Evolutionary conservation across 2,113 vertebrate species (phyloP).

Genomic region (Smithornis capensis): DNA sequence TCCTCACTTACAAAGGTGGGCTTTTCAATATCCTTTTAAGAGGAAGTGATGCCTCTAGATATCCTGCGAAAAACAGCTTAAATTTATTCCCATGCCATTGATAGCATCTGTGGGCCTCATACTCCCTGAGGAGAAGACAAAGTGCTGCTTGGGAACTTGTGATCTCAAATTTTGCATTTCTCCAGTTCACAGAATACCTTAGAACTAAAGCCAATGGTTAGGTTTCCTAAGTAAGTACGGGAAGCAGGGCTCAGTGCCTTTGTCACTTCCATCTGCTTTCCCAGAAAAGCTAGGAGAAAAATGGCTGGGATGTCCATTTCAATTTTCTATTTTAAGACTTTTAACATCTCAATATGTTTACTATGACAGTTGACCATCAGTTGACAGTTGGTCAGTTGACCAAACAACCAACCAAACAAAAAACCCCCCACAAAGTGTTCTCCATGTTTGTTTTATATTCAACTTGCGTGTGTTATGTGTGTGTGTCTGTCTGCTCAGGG

Average conservation of each 20-base stretch:
- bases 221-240: neutral
- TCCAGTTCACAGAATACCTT: neutral
- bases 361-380: neutral
- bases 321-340: neutral
- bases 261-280: neutral
- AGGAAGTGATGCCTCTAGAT: neutral
- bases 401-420: neutral
- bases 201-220: neutral
- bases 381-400: too few species aligned
- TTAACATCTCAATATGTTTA: neutral
- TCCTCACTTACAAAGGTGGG: neutral
- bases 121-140: neutral
- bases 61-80: neutral
- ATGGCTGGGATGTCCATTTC: neutral
- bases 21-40: neutral
- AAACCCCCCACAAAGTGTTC: neutral
- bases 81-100: neutral
- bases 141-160: neutral
- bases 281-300: neutral
- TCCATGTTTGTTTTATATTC: neutral
- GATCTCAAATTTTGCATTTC: neutral
- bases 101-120: neutral
- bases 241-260: neutral
- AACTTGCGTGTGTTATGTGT: neutral
- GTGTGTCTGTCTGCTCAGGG: neutral